phyloP scores from a whole-genome alignment of 2,797 vertebrate genomes.

The Iguana delicatissima region DNA sequence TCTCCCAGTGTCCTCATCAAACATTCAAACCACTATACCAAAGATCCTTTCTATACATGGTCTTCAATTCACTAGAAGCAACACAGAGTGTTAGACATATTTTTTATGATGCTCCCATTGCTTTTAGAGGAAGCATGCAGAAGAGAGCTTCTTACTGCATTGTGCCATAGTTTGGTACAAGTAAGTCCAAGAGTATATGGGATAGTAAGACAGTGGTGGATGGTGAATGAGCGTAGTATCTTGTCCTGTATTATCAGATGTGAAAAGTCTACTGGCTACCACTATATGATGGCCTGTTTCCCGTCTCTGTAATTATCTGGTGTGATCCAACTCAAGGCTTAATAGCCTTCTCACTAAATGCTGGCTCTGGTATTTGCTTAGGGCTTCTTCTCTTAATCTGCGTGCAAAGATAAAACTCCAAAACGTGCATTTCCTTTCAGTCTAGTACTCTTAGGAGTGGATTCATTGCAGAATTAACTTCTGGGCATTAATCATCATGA shows the following conservation, averaged over 20 bases:
- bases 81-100: neutral
- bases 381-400: slow-evolving; percentile 23
- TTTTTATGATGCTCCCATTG: neutral
- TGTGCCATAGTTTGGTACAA: neutral
- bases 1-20: too few relatives aligned
- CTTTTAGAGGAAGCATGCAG: neutral
- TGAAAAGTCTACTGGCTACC: neutral
- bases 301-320: neutral
- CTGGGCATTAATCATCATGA: slow-evolving; percentile 58
- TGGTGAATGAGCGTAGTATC: neutral
- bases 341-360: slow-evolving; percentile 42
- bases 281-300: neutral
- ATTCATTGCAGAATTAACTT: slow-evolving; percentile 57
- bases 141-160: neutral
- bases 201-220: too few relatives aligned
- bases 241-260: neutral
- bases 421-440: slow-evolving; percentile 44
- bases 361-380: slow-evolving; percentile 15
- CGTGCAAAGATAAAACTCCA: slow-evolving; percentile 36
- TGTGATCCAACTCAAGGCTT: slow-evolving; percentile 4
- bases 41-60: too few relatives aligned
- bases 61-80: neutral
- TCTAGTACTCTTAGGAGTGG: slow-evolving; percentile 17
- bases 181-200: neutral
- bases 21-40: too few relatives aligned